A percentile compares a stretch with the other conserved stretches of the same genome.
phyloP scores from a whole-genome alignment of 2,113 vertebrate genomes.

The Campylorhamphus procurvoides region DNA sequence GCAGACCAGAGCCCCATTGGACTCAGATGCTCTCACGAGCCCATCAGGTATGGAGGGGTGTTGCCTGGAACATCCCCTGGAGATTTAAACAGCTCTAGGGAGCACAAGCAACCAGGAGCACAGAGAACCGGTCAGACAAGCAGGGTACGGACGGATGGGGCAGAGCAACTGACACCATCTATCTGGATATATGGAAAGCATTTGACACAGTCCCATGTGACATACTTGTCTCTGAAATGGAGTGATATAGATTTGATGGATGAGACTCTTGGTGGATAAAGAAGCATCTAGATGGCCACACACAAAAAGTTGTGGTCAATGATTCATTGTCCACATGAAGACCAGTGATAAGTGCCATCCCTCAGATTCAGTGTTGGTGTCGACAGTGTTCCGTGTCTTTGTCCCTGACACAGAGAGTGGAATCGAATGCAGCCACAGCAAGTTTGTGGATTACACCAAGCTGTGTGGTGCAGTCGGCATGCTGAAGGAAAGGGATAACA shows the following conservation, averaged over 20 bases:
- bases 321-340: background rate
- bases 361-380: background rate
- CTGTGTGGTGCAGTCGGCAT: background rate
- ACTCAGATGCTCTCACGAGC: background rate
- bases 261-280: background rate
- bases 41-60: too few species aligned
- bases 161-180: background rate
- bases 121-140: too few species aligned
- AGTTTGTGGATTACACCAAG: background rate
- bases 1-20: background rate
- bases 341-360: background rate
- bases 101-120: fast-evolving
- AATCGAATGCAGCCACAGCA: background rate
- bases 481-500: background rate
- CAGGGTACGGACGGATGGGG: background rate
- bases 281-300: background rate
- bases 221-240: too few species aligned
- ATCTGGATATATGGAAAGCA: background rate
- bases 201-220: background rate
- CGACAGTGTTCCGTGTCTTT: background rate
- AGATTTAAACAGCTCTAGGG: background rate
- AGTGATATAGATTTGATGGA: too few species aligned
- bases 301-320: background rate
- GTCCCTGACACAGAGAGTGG: background rate
- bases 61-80: background rate